Base-by-base conservation (phyloP, 2,888 invertebrate genomes). In the Dinocampus coccinellae region DNA sequence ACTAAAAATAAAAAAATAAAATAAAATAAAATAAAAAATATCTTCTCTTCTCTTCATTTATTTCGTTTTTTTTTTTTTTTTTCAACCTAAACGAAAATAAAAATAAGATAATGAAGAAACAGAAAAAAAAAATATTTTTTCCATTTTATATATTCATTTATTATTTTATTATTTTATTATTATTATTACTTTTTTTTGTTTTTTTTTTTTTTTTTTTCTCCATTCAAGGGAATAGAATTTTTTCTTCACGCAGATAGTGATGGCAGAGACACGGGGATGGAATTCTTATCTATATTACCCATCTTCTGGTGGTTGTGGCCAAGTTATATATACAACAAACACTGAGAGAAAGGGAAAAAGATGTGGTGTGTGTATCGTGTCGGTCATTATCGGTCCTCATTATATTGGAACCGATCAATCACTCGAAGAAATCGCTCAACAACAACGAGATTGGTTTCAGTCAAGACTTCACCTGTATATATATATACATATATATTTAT, bases 341-440 rank as follows among this genome's bases (percentile, higher is more conserved):
- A n/a, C n/a, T n/a, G n/a, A n/a, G 47, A 47, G 16, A 47, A 47
- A 7, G 3, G 16, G 47, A n/a, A 1, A 16, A 6, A 78, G 77
- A 80, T 78, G 73, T 73, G 70, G 62, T 75, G 75, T 77, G 33
- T 85, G 84, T 84, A 82, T 81, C 78, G 81, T 81, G 84, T 83
- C 83, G 85, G 86, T 86, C 85, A 86, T 86, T 86, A 86, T 86
- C 85, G 85, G 82, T 78, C 82, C 85, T 86, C 85, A 85, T 86
- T 86, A 86, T 86, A 86, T 84, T 82, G 81, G 81, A 83, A 82
- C 82, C 85, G 85, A 86, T 86, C 85, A 85, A 86, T 86, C 86
- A 86, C 83, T 78, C 24, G 74, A 75, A 76, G 58, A 29, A 57
- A 57, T 29, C 29, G 58, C 33, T 58, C 58, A n/a, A 29, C 57